Evolutionary conservation across 2,797 vertebrate genomes (phyloP).

Genomic region (Thamnophis elegans): DNA sequence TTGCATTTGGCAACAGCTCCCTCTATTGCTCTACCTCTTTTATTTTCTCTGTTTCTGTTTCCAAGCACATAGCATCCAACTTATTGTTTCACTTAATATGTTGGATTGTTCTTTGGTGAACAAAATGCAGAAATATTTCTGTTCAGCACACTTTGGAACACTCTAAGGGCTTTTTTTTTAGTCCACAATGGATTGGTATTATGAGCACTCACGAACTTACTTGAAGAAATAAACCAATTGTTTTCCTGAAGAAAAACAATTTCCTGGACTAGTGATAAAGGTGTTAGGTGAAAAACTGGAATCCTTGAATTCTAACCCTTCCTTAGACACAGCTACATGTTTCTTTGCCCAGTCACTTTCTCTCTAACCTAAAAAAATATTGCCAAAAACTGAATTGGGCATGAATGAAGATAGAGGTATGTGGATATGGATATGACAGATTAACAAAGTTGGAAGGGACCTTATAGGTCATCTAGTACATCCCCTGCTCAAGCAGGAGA

Average conservation of each 20-base stretch:
- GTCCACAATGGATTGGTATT: not conserved
- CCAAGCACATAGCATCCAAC: not conserved
- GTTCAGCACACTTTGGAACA: not conserved
- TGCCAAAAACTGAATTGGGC: not conserved
- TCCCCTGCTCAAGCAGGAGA: too few species aligned
- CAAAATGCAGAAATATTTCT: slow-evolving; percentile 20
- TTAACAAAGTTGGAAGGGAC: too few species aligned
- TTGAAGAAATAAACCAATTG: slow-evolving; percentile 16
- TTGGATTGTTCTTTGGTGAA: slow-evolving; percentile 1
- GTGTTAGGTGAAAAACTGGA: not conserved
- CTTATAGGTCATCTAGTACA: too few species aligned
- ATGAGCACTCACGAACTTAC: slow-evolving; percentile 9
- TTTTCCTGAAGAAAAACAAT: not conserved
- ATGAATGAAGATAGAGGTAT: too few species aligned
- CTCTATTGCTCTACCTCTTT: slow-evolving; percentile 61
- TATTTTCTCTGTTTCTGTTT: not conserved
- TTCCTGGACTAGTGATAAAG: not conserved
- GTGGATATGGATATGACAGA: too few species aligned
- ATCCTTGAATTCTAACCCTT: not conserved
- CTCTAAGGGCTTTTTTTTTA: not conserved
- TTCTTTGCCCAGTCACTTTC: not conserved
- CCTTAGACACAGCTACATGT: not conserved
- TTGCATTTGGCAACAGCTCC: slow-evolving; percentile 74
- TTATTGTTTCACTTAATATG: slow-evolving; percentile 17
- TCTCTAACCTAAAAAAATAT: not conserved